Percentiles rank a stretch among this genome's conserved stretches.
These are phyloP conservation scores for Saguinus imperator DNA, from an alignment of 2,113 vertebrate genomes.

Conservation along the genomic window DNA sequence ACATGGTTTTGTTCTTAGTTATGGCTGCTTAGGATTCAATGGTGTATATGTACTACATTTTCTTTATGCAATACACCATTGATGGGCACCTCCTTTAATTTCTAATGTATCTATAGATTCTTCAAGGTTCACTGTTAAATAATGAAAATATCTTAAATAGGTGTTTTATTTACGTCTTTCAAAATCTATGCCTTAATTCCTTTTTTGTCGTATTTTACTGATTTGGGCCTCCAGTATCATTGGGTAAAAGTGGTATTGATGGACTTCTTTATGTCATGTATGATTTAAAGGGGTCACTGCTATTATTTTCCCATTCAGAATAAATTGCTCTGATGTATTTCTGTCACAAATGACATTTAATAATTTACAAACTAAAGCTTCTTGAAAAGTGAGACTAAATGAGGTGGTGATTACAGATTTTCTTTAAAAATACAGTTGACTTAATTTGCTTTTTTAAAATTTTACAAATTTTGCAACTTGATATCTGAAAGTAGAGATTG, in stretches of 20 bases:
- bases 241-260: background rate
- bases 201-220: background rate
- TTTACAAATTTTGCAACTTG: background rate
- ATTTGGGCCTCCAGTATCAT: background rate
- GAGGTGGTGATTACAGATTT: background rate
- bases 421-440: background rate
- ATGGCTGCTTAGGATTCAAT: no score
- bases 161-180: background rate
- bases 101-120: background rate
- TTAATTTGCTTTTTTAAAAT: background rate
- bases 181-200: background rate
- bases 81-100: background rate
- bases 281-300: background rate
- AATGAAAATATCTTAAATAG: background rate
- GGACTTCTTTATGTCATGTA: background rate
- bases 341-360: background rate
- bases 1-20: no score
- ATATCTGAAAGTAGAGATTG: background rate
- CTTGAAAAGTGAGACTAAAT: background rate
- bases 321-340: background rate
- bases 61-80: no score
- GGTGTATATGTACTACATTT: no score
- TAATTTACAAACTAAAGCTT: background rate
- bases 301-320: background rate
- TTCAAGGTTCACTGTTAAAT: background rate